Base-by-base conservation (phyloP, 2,797 vertebrate species). In the Ibycter americanus region DNA sequence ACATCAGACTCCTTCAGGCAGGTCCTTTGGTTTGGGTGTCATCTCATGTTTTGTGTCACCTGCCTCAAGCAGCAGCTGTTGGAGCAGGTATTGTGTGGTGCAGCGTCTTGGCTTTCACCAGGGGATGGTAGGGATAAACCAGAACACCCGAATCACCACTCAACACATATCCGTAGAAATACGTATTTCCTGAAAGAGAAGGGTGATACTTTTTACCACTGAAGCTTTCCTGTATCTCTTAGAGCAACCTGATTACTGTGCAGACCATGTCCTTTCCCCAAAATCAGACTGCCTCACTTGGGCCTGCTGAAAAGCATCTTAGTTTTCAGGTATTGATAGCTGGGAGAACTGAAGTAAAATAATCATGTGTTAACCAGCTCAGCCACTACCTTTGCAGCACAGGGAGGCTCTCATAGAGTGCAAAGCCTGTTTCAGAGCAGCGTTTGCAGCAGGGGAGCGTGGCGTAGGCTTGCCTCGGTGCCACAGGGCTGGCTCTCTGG, bases 401-500 rank as follows among this genome's bases (percentile, higher is more conserved):
- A 2, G 15, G 46, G 25, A 19, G n/a, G 56, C 34, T 68, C 54
- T 67, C 32, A 6, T 8, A 0, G 3, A 59, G 23, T 4, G 4
- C 73, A 19, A 15, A 65, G 58, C 34, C 26, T 0, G 2, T 61
- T 42, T 42, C 27, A 22, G 46, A 59, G 78, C 4, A 1, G 25
- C 2, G 5, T n/a, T 31, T 12, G 32, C 54, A 58, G 62, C 34
- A 12, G 44, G 25, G 38, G 6, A 19, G 56, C 18, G 1, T 4
- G 26, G 29, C 0, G 7, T 58, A 6, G 76, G 93, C 46, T 71
- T 12, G 1, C 40, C 40, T 7, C 0, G 0, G 27, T 77, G 66
- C 63, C 11, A 6, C 1, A 0, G 44, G 72, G 34, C 72, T 49
- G 66, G 42, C 29, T 73, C 68, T 21, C 44, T 20, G 55, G 95